Conservation (phyloP, 2,888 invertebrate species). For the Volucella bombylans region DNA sequence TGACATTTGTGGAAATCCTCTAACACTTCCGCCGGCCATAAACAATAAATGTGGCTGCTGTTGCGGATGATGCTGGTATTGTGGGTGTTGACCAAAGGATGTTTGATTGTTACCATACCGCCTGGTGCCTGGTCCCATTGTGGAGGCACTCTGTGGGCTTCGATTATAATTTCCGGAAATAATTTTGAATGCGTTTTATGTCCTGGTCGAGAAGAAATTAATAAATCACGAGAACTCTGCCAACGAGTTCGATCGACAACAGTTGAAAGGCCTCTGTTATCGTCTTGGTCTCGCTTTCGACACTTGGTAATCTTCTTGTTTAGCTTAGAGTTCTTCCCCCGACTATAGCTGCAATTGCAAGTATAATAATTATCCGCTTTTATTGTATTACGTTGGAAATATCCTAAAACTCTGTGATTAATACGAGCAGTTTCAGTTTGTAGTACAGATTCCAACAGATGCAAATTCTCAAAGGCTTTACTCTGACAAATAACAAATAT, state of each 20-base stretch:
- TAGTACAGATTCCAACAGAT: background rate
- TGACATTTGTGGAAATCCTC: constrained; percentile 44
- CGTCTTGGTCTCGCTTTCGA: constrained; percentile 35
- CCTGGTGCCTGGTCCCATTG: constrained; percentile 44
- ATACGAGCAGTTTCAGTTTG: too few species aligned
- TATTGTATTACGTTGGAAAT: too few species aligned
- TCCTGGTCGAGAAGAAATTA: background rate
- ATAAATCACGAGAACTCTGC: constrained; percentile 61
- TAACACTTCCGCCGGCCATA: constrained; percentile 54
- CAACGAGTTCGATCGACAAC: constrained; percentile 28
- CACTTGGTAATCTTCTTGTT: constrained; percentile 39
- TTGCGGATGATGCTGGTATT: constrained; percentile 14
- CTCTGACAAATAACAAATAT: constrained; percentile 9
- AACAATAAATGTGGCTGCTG: constrained; percentile 48
- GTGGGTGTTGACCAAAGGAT: constrained; percentile 18
- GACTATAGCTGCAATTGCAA: background rate
- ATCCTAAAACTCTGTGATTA: too few species aligned
- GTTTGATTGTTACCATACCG: background rate
- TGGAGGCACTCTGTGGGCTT: constrained; percentile 53
- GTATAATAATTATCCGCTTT: background rate
- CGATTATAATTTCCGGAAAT: constrained; percentile 68
- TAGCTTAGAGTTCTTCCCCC: background rate
- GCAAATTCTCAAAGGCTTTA: too few species aligned
- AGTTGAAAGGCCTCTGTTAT: constrained; percentile 3
- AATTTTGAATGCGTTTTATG: constrained; percentile 38